phyloP scores from a whole-genome alignment of 1,140 invertebrate genomes.

The Thaumatotibia leucotreta region DNA sequence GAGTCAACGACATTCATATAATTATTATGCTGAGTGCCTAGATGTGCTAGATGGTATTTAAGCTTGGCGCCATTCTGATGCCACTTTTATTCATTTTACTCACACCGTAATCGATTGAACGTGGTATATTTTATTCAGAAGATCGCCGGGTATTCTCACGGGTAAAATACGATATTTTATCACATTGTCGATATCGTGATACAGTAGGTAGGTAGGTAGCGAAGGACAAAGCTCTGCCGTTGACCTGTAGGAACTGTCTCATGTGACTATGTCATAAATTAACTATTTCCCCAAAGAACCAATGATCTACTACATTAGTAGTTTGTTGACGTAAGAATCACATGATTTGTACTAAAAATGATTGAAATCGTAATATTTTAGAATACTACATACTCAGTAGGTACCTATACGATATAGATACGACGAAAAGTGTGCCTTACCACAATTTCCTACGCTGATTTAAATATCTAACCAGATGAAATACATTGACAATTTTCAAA shows the following conservation, averaged over 20 bases:
- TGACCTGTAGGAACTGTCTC: neutral
- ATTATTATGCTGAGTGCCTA: neutral
- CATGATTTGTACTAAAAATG: too few species aligned
- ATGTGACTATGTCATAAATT: neutral
- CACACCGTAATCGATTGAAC: slow-evolving; percentile 1
- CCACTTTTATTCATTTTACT: slow-evolving; percentile 10
- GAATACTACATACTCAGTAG: too few species aligned
- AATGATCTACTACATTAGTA: neutral
- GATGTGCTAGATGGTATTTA: neutral
- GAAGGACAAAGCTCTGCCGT: neutral
- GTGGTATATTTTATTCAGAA: slow-evolving; percentile 7
- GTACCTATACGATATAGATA: too few species aligned
- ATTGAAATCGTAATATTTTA: too few species aligned
- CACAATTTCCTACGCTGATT: too few species aligned
- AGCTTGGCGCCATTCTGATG: neutral
- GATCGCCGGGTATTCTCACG: neutral
- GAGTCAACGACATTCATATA: neutral
- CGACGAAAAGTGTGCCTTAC: too few species aligned
- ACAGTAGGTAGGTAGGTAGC: neutral
- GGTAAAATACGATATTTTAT: slow-evolving; percentile 8
- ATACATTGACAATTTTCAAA: too few species aligned
- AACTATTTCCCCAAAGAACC: neutral
- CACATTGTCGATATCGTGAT: neutral
- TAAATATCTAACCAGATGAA: too few species aligned
- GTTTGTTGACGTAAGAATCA: neutral